Percentiles rank a stretch among this genome's conserved stretches.
Conservation (phyloP, 2,797 vertebrate species). For the Lacerta viridis region DNA sequence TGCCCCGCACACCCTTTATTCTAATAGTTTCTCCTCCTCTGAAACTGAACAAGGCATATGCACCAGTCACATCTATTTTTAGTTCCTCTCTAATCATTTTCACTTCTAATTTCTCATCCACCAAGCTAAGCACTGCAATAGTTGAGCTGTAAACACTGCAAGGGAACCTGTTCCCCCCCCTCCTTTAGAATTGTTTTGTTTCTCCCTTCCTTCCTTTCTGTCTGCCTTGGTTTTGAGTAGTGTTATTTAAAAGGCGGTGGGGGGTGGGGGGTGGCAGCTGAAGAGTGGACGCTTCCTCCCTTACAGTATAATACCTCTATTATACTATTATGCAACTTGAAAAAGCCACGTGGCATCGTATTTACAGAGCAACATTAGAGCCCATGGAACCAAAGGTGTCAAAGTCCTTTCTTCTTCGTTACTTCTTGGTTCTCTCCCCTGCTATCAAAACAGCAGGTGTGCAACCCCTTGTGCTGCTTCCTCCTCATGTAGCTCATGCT, state of each 20-base stretch:
- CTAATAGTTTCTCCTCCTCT: conserved; percentile 2
- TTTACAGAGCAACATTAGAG: neutral
- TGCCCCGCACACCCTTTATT: neutral
- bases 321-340: neutral
- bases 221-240: neutral
- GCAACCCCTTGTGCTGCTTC: neutral
- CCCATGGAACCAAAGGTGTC: neutral
- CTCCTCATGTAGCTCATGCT: neutral
- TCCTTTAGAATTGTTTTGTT: neutral
- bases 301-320: neutral
- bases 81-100: conserved; percentile 27
- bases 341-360: neutral
- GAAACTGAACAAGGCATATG: neutral
- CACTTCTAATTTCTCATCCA: conserved; percentile 25
- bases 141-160: neutral
- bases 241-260: neutral
- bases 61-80: conserved; percentile 37
- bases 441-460: no score
- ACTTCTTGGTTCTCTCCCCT: neutral
- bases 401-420: neutral
- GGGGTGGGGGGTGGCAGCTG: no score
- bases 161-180: neutral
- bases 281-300: neutral
- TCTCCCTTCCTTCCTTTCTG: neutral
- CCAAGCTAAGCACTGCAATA: neutral